Base-by-base conservation (phyloP, 2,888 invertebrate genomes). In the Drosophila eohydei region DNA sequence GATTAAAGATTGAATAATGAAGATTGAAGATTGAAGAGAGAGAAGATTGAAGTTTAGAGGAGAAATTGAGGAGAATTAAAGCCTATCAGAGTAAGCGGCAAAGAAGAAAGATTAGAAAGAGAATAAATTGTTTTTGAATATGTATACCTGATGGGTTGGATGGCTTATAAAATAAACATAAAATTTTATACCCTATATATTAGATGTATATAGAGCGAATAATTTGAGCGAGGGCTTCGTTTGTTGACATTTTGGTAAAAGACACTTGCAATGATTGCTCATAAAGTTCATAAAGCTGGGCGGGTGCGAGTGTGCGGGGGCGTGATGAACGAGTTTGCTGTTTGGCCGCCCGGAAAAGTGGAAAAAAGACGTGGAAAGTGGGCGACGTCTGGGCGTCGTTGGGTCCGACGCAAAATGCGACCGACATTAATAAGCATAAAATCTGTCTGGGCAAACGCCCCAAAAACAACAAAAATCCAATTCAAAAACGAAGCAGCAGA, bases 361-460 rank as follows among this genome's bases (percentile, higher is more conserved):
- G n/a, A 48, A 48, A 48, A 30, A 43, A 21, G 21, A 21, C 2
- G 30, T 48, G 50, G 50, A 32, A 50, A 50, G 21, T 65, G 62
- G 77, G 78, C 62, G 78, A 66, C 60, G 52, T 61, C 66, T 71
- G 43, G 78, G 55, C 65, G 51, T 56, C 44, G 62, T 54, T 69
- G 75, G 44, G 28, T 48, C 32, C 32, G 48, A 6, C 63, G 43
- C 52, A 51, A 71, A 88, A 75, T 85, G 68, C 56, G 58, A 71
- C 50, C 67, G 51, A 75, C 82, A 81, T 83, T 88, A 88, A 90
- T 90, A 83, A 83, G 71, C 87, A 83, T 74, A 83, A 88, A 83
- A 63, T 66, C 63, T 71, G 88, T 88, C 80, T 78, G 80, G 32
- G 34, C 61, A 48, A 28, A 28, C 50, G 41, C 43, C 65, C 43